phyloP scores from a whole-genome alignment of 2,113 vertebrate genomes.

The Pungitius pungitius region DNA sequence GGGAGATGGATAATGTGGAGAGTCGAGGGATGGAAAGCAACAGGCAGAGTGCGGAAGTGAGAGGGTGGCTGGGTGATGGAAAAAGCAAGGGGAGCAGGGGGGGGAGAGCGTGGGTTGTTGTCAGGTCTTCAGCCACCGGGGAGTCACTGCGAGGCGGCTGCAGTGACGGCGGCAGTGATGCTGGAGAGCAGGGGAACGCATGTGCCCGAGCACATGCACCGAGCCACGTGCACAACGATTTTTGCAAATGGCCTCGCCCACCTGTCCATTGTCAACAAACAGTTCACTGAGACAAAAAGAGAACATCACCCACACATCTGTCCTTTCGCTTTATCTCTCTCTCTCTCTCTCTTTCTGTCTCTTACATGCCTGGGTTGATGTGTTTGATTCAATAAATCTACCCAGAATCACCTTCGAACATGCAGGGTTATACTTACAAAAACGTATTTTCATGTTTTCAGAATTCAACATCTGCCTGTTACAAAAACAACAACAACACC shows the following conservation, averaged over 20 bases:
- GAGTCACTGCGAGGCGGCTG: conserved; percentile 76
- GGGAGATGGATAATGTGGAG: conserved; percentile 21
- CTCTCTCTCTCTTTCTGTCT: conserved; percentile 7
- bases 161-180: conserved; percentile 76
- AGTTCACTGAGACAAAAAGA: conserved; percentile 49
- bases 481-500: not conserved
- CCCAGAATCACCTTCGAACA: conserved; percentile 6
- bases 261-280: conserved; percentile 45
- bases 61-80: conserved; percentile 12
- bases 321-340: not conserved
- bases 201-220: conserved; percentile 21
- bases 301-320: conserved; percentile 56
- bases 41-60: not conserved
- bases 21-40: conserved; percentile 18
- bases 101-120: conserved; percentile 72
- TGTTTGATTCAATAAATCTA: not conserved
- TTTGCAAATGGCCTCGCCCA: conserved; percentile 65
- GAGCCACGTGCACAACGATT: conserved; percentile 56
- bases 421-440: not conserved
- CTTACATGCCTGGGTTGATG: not conserved
- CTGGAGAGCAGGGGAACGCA: conserved; percentile 52
- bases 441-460: not conserved
- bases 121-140: conserved; percentile 75
- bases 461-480: not conserved
- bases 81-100: conserved; percentile 43